A percentile compares a stretch with the other conserved stretches of the same genome.
Conservation (phyloP, 2,797 vertebrate genomes). For the Enteromius mattozi region DNA sequence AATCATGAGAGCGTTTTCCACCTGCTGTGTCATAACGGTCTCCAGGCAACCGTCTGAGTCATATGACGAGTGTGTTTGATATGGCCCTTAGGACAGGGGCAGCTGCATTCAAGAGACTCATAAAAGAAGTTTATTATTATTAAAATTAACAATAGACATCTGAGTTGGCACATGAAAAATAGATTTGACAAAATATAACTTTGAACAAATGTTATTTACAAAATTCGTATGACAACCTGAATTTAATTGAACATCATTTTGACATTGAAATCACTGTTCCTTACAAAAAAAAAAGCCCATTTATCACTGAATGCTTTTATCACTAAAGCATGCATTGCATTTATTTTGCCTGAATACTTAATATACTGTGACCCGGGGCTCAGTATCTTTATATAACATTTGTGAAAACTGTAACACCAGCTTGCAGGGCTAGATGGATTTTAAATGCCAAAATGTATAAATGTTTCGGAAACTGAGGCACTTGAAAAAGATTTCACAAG, state of each 20-base stretch:
- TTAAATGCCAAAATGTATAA: not conserved
- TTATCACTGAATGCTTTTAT: constrained; percentile 3
- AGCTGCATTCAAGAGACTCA: constrained; percentile 11
- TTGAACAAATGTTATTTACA: constrained; percentile 1
- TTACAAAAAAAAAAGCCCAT: not conserved
- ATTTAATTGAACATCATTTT: not conserved
- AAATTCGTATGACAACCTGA: not conserved
- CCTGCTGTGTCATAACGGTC: constrained; percentile 6
- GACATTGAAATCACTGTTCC: not conserved
- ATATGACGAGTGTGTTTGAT: not conserved
- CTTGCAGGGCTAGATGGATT: not conserved
- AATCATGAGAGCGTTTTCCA: not conserved
- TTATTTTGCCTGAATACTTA: not conserved
- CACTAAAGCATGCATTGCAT: not conserved
- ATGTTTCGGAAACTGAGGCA: not conserved
- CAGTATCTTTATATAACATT: not conserved
- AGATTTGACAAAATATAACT: constrained; percentile 9
- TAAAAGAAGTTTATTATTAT: constrained; percentile 18
- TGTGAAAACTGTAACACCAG: not conserved
- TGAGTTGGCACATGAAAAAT: not conserved
- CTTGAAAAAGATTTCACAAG: not conserved
- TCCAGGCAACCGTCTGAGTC: constrained; percentile 19
- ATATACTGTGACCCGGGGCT: constrained; percentile 1
- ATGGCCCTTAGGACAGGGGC: constrained; percentile 13
- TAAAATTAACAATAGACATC: constrained; percentile 7